Conservation (phyloP, 1,140 invertebrate genomes). For the Mya arenaria region DNA sequence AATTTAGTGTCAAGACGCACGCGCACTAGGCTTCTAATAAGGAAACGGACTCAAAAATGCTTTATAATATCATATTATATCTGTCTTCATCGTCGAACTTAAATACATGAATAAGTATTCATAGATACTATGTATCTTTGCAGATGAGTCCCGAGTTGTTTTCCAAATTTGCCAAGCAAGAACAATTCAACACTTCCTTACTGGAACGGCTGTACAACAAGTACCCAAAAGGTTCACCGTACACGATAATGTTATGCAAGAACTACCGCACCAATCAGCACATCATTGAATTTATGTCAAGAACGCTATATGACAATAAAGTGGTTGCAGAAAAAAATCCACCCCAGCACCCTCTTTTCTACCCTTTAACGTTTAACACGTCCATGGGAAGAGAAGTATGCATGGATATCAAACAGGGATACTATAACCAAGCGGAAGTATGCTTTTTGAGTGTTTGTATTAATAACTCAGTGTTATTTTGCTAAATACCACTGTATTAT, state of each 20-base stretch:
- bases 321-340: not conserved
- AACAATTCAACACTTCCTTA: not conserved
- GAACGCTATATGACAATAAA: not conserved
- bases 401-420: not conserved
- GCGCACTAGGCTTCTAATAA: too few relatives aligned
- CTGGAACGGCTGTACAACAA: not conserved
- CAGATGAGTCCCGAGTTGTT: not conserved
- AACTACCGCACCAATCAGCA: not conserved
- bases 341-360: not conserved
- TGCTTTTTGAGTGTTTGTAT: too few relatives aligned
- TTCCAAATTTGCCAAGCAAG: not conserved
- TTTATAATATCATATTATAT: not conserved
- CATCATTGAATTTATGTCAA: not conserved
- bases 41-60: too few relatives aligned
- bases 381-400: not conserved
- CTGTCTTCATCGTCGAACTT: not conserved
- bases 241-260: not conserved
- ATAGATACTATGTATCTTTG: not conserved
- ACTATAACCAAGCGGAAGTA: not conserved
- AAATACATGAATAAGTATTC: not conserved
- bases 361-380: not conserved
- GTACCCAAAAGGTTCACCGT: not conserved
- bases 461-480: too few relatives aligned
- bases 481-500: too few relatives aligned
- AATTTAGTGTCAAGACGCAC: too few relatives aligned